Conservation (phyloP, 1,140 invertebrate genomes). For the Solenopsis invicta region DNA sequence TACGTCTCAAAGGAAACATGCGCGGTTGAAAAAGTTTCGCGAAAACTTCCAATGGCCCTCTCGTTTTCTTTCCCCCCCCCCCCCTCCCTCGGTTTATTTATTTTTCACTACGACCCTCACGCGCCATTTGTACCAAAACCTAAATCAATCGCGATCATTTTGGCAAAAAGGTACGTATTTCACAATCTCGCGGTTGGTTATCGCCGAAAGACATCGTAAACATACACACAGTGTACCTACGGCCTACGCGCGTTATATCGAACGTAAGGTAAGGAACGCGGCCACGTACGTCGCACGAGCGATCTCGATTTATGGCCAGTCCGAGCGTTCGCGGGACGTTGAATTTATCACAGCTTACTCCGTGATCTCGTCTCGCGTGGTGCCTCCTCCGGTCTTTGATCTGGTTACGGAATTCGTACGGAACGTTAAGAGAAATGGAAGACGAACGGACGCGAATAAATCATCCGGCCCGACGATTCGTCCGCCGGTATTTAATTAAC, state of each 20-base stretch:
- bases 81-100: background rate
- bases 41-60: background rate
- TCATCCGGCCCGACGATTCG: slow-evolving; percentile 41
- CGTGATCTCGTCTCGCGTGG: slow-evolving; percentile 48
- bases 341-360: slow-evolving; percentile 75
- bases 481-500: slow-evolving; percentile 60
- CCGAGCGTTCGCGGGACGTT: slow-evolving; percentile 69
- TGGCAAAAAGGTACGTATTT: slow-evolving; percentile 50
- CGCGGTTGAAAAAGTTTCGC: slow-evolving; percentile 55
- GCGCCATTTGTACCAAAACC: background rate
- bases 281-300: slow-evolving; percentile 75
- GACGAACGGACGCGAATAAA: slow-evolving; percentile 31
- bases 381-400: slow-evolving; percentile 60
- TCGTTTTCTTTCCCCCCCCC: too few relatives aligned
- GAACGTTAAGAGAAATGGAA: slow-evolving; percentile 40
- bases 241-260: slow-evolving; percentile 62
- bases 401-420: slow-evolving; percentile 60
- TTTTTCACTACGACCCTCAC: background rate
- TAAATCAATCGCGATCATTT: slow-evolving; percentile 29
- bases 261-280: slow-evolving; percentile 68
- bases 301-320: slow-evolving; percentile 79
- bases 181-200: slow-evolving; percentile 65
- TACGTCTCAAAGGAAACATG: slow-evolving; percentile 25
- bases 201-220: slow-evolving; percentile 64
- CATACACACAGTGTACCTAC: slow-evolving; percentile 28